phyloP scores from a whole-genome alignment of 2,888 invertebrate species.

The Lycia hirtaria region DNA sequence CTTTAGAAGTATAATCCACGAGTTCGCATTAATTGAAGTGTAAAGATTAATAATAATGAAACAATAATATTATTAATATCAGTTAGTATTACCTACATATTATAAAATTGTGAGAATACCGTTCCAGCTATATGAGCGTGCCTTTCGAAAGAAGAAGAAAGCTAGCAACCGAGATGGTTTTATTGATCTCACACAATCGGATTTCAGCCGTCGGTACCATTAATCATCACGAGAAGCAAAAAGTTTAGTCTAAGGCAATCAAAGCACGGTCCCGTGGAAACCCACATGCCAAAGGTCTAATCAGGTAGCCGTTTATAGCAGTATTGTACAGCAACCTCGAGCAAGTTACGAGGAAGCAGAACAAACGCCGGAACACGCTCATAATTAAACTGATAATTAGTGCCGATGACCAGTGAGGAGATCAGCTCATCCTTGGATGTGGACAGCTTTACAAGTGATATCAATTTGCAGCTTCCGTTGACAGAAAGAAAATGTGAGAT shows the following conservation, averaged over 20 bases:
- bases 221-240: no score
- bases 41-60: no score
- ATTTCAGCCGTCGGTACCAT: no score
- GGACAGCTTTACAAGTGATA: background rate
- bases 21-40: no score
- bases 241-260: background rate
- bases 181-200: no score
- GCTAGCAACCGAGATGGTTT: no score
- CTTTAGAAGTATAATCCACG: no score
- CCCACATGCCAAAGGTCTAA: constrained; percentile 57
- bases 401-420: constrained; percentile 42
- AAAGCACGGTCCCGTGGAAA: constrained; percentile 42
- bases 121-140: no score
- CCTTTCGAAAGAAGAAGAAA: no score
- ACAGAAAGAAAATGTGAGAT: background rate
- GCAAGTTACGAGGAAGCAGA: constrained; percentile 70
- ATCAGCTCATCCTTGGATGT: constrained; percentile 29
- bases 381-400: constrained; percentile 76
- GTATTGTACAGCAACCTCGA: constrained; percentile 75
- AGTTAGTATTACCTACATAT: no score
- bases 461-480: background rate
- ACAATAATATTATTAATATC: no score
- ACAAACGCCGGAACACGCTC: constrained; percentile 81
- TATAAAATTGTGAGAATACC: no score
- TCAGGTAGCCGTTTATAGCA: constrained; percentile 78